A percentile compares a stretch with the other conserved stretches of the same genome.
Conservation (phyloP, 1,140 invertebrate species). For the Diorhabda carinulata region DNA sequence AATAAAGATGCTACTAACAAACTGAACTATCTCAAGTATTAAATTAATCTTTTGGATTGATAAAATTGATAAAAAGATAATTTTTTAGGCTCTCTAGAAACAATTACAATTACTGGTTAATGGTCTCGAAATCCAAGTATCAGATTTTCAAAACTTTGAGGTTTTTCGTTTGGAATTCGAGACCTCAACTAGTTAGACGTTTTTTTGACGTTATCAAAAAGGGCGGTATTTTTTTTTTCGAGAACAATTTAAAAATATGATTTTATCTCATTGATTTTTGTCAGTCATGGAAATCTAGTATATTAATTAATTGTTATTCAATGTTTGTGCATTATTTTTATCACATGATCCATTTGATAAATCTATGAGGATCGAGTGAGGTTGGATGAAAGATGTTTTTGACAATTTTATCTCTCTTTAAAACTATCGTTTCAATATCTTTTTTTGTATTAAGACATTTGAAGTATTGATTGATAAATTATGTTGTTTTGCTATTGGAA, state of each 20-base stretch:
- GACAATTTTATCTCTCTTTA: no score
- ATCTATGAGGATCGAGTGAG: background rate
- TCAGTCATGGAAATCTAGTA: background rate
- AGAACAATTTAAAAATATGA: background rate
- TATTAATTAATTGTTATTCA: background rate
- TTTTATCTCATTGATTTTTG: background rate
- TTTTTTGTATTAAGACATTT: no score
- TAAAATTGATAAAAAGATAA: constrained; percentile 10
- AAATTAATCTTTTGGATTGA: constrained; percentile 22
- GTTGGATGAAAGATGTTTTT: background rate
- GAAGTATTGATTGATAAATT: no score
- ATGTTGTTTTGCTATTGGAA: no score
- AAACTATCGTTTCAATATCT: no score
- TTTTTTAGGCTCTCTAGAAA: background rate
- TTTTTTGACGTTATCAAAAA: constrained; percentile 37
- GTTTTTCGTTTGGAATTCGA: constrained; percentile 37
- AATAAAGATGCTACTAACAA: background rate
- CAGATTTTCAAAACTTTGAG: constrained; percentile 21
- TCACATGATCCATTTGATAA: background rate
- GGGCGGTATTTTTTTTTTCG: constrained; percentile 21
- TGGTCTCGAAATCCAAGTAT: constrained; percentile 39
- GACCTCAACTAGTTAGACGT: constrained; percentile 38
- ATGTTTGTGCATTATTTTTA: background rate
- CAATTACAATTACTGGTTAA: constrained; percentile 30
- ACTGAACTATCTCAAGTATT: constrained; percentile 24